A percentile compares a stretch with the other conserved stretches of the same genome.
Evolutionary conservation across 1,140 invertebrate genomes (phyloP).

Genomic region (Kradibia gibbosae): DNA sequence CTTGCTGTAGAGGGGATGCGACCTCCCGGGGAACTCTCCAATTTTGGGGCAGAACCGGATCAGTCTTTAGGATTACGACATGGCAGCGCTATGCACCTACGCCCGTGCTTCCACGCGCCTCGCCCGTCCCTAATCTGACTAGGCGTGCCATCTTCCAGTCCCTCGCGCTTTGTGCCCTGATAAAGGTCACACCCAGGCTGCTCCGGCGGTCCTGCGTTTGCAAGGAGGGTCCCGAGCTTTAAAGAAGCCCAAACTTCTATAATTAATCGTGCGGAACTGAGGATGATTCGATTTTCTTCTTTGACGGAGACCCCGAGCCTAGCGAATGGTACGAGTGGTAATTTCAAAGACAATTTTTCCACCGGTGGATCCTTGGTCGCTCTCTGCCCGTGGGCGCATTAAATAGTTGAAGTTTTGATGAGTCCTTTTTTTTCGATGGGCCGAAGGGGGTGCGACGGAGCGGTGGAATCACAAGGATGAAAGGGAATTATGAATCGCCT

Average conservation of each 20-base stretch:
- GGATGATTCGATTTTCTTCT: constrained; percentile 49
- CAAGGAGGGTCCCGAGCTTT: neutral
- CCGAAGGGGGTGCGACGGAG: too few species aligned
- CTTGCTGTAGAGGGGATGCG: neutral
- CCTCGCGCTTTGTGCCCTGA: neutral
- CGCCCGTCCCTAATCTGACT: too few species aligned
- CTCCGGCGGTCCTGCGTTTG: neutral
- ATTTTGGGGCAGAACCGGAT: constrained; percentile 18
- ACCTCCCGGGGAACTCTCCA: constrained; percentile 9
- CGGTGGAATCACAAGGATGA: neutral
- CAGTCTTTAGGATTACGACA: constrained; percentile 1
- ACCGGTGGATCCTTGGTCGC: neutral
- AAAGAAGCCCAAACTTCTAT: constrained; percentile 2
- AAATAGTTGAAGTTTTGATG: neutral
- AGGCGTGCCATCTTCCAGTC: too few species aligned
- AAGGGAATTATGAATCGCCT: neutral
- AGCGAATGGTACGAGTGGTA: neutral
- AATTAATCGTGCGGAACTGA: constrained; percentile 48
- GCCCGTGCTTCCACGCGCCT: too few species aligned
- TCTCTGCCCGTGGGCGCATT: neutral
- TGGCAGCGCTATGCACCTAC: neutral
- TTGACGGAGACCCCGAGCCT: constrained; percentile 28
- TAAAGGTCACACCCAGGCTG: neutral
- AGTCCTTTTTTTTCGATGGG: constrained; percentile 22
- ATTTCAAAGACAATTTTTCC: constrained; percentile 18